These are phyloP conservation scores for Formica selysi DNA, from an alignment of 1,140 invertebrate species.

Conservation along the genomic window DNA sequence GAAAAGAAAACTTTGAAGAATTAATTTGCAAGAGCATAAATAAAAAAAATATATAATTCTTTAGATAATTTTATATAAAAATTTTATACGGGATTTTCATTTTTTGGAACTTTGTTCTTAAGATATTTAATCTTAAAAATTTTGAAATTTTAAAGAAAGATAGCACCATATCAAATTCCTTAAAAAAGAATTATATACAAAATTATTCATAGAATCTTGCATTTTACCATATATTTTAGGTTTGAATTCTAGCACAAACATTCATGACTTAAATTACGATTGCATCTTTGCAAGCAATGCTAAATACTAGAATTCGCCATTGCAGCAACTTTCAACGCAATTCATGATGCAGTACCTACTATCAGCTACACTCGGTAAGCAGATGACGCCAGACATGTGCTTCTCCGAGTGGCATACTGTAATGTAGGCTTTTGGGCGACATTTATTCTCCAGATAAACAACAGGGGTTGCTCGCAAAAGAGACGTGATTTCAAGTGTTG, in stretches of 20 bases:
- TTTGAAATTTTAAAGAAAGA: background rate
- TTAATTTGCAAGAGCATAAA: background rate
- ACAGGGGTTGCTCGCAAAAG: background rate
- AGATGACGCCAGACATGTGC: conserved; percentile 2
- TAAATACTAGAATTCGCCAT: conserved; percentile 29
- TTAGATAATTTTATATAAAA: background rate
- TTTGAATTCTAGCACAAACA: background rate
- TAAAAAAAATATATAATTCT: background rate
- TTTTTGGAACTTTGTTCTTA: background rate
- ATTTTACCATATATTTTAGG: background rate
- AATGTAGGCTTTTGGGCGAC: conserved; percentile 25
- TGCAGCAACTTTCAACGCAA: conserved; percentile 15
- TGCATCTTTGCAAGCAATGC: conserved; percentile 30
- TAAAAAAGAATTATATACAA: background rate
- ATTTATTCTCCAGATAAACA: conserved; percentile 39
- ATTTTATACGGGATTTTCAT: background rate
- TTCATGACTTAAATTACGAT: background rate
- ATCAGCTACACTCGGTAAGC: conserved; percentile 4
- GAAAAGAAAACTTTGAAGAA: background rate
- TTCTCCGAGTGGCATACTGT: conserved; percentile 31
- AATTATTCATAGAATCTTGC: background rate
- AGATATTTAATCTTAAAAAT: background rate
- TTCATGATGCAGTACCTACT: conserved; percentile 28
- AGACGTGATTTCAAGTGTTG: conserved; percentile 10
- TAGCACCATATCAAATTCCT: background rate